These are phyloP conservation scores for Alethe castanea DNA, from an alignment of 2,113 vertebrate genomes.

Conservation along the genomic window DNA sequence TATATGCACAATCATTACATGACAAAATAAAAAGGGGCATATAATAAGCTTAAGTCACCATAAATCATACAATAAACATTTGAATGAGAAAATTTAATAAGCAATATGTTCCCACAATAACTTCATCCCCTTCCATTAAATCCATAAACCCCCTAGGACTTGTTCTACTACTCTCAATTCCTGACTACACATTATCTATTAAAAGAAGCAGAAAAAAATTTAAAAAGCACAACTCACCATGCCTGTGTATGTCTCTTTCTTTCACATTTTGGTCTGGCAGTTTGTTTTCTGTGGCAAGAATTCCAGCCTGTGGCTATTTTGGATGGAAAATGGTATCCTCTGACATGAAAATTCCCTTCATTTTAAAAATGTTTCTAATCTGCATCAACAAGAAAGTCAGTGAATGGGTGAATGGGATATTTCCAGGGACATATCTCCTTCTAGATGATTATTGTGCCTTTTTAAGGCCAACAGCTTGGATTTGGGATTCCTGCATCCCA, in stretches of 20 bases:
- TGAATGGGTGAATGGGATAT: neutral
- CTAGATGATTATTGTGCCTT: neutral
- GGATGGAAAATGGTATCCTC: neutral
- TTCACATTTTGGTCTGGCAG: neutral
- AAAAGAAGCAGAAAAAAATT: neutral
- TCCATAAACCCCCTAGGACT: neutral
- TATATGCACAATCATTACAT: neutral
- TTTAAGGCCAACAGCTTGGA: neutral
- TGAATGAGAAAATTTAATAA: slow-evolving; percentile 28
- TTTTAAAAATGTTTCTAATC: neutral
- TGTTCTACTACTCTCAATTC: slow-evolving; percentile 2
- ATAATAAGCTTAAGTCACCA: neutral
- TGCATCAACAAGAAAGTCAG: neutral
- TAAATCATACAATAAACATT: slow-evolving; percentile 20
- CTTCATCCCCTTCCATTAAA: slow-evolving; percentile 5
- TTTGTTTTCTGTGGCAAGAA: neutral
- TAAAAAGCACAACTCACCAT: neutral
- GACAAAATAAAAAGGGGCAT: slow-evolving; percentile 13
- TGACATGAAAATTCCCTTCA: neutral
- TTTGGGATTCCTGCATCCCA: neutral
- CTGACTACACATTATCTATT: neutral
- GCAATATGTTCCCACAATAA: neutral
- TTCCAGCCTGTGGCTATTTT: neutral
- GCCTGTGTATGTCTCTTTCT: neutral
- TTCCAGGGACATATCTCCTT: neutral